A percentile compares a stretch with the other conserved stretches of the same genome.
phyloP scores from a whole-genome alignment of 2,113 vertebrate species.

The Vulpes ferrilata region DNA sequence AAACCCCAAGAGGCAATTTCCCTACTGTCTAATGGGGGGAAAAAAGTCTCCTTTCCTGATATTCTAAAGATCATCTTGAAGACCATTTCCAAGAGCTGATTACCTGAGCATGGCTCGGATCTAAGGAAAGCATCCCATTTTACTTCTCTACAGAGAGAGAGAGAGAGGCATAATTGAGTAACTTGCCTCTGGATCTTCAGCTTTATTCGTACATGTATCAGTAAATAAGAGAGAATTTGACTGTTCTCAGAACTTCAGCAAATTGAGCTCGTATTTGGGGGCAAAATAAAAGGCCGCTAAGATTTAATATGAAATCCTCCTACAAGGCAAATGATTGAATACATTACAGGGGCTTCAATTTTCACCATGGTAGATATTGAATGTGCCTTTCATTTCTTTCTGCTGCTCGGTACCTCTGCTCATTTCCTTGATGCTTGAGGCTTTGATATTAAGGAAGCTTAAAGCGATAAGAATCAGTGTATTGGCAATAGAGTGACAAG shows the following conservation, averaged over 20 bases:
- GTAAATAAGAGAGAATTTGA: constrained; percentile 44
- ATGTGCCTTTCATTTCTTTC: constrained; percentile 44
- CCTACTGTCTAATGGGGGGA: background rate
- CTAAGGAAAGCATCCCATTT: constrained; percentile 1
- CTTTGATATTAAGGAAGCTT: constrained; percentile 2
- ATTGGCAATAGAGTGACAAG: background rate
- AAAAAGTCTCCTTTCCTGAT: background rate
- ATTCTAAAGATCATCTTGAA: background rate
- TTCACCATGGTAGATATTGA: background rate
- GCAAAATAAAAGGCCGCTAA: constrained; percentile 56
- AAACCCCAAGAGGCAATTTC: background rate
- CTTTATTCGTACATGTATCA: constrained; percentile 1
- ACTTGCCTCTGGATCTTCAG: background rate
- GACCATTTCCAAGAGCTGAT: constrained; percentile 35
- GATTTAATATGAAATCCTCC: constrained; percentile 49
- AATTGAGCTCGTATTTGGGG: constrained; percentile 55
- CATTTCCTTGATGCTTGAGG: constrained; percentile 19
- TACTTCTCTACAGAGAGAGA: background rate
- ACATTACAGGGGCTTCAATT: constrained; percentile 16
- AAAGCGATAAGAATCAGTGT: constrained; percentile 10
- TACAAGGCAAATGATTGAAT: constrained; percentile 41
- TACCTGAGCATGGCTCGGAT: background rate
- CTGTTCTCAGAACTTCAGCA: constrained; percentile 12
- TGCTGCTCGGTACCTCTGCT: background rate
- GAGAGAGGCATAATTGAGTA: background rate